Conservation (phyloP, 2,888 invertebrate genomes). For the Sinodicranocentrus sp. region DNA sequence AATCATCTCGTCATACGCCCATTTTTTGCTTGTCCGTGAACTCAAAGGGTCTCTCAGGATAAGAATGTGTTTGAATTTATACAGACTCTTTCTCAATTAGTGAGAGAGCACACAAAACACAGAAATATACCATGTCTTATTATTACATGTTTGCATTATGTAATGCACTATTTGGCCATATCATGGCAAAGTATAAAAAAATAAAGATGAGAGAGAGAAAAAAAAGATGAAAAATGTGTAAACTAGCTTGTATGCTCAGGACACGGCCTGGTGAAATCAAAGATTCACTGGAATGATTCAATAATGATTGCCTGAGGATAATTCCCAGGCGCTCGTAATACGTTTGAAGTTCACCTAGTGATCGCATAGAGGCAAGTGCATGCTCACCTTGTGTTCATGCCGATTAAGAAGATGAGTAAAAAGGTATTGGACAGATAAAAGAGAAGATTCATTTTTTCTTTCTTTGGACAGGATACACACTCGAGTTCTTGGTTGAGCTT, state of each 20-base stretch:
- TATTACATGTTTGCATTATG: too few relatives aligned
- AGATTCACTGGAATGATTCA: slow-evolving; percentile 58
- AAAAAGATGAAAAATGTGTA: too few relatives aligned
- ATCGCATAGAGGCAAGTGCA: background rate
- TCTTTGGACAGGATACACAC: background rate
- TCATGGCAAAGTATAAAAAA: too few relatives aligned
- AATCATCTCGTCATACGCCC: slow-evolving; percentile 39
- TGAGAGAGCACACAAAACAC: background rate
- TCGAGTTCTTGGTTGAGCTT: too few relatives aligned
- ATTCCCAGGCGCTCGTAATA: slow-evolving; percentile 44
- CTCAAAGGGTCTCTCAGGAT: slow-evolving; percentile 10
- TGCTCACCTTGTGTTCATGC: slow-evolving; percentile 14
- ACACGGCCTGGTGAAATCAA: slow-evolving; percentile 4
- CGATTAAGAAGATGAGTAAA: slow-evolving; percentile 24
- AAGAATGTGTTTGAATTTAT: background rate
- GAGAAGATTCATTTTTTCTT: background rate
- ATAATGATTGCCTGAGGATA: slow-evolving; percentile 57
- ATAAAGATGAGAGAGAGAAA: too few relatives aligned
- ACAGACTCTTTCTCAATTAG: slow-evolving; percentile 18
- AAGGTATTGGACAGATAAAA: background rate
- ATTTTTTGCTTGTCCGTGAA: slow-evolving; percentile 26
- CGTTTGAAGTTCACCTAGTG: slow-evolving; percentile 25
- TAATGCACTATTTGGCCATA: too few relatives aligned
- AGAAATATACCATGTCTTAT: background rate
- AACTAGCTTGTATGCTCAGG: background rate